Percentiles rank a stretch among this genome's conserved stretches.
Evolutionary conservation across 2,888 invertebrate genomes (phyloP).

Genomic region (Drosophila longiperda): DNA sequence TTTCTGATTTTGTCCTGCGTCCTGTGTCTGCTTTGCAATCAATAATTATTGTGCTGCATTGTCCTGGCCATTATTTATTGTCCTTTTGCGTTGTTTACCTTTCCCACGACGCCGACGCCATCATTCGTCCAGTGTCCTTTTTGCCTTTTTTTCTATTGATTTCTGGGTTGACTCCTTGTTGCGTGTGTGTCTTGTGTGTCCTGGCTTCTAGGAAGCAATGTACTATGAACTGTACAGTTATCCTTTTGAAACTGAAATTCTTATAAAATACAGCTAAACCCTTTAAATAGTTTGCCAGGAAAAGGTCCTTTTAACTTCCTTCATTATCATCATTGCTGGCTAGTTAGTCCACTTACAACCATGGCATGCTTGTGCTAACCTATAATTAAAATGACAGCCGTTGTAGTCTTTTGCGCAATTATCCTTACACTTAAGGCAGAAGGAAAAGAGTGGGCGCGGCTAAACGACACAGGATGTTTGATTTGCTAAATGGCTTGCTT

Average conservation of each 20-base stretch:
- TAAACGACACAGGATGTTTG: constrained; percentile 81
- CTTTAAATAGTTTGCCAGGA: constrained; percentile 13
- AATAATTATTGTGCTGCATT: constrained; percentile 71
- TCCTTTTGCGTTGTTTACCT: constrained; percentile 61
- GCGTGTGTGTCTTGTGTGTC: constrained; percentile 55
- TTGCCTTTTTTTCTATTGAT: constrained; percentile 1
- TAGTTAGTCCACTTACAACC: constrained; percentile 13
- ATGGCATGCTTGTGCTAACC: constrained; percentile 9
- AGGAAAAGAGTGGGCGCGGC: constrained; percentile 36
- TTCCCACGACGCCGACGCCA: constrained; percentile 64
- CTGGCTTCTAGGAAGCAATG: constrained; percentile 41
- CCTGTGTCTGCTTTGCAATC: constrained; percentile 33
- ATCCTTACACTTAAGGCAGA: constrained; percentile 24
- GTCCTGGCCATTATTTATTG: constrained; percentile 69
- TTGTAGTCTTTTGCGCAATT: constrained; percentile 42
- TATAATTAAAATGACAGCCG: constrained; percentile 54
- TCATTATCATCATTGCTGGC: constrained; percentile 5
- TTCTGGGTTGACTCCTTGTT: constrained; percentile 26
- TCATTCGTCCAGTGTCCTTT: constrained; percentile 38
- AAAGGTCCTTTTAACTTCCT: background rate
- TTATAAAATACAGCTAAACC: constrained; percentile 24
- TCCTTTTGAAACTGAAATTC: constrained; percentile 17
- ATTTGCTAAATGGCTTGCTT: constrained; percentile 54
- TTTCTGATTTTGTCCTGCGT: constrained; percentile 10
- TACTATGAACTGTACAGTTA: constrained; percentile 25